phyloP scores from a whole-genome alignment of 1,140 invertebrate species.

The Hypothenemus hampei region DNA sequence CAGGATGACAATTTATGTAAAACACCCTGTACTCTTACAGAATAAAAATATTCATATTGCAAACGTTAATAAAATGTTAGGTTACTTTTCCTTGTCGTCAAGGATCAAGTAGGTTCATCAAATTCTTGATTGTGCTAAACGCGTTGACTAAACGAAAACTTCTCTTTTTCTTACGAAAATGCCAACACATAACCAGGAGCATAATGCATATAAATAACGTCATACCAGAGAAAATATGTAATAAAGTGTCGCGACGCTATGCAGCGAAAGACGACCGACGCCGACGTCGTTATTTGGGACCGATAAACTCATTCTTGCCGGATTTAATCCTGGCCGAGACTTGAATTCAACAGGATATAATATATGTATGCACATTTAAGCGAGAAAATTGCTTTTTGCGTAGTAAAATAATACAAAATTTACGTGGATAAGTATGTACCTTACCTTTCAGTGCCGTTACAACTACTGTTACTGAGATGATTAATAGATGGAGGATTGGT shows the following conservation, averaged over 20 bases:
- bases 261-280: slow-evolving; percentile 3
- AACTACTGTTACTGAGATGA: slow-evolving; percentile 58
- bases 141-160: background rate
- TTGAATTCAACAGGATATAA: background rate
- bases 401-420: background rate
- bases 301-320: slow-evolving; percentile 19
- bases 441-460: slow-evolving; percentile 64
- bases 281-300: slow-evolving; percentile 9
- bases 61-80: too few relatives aligned
- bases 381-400: background rate
- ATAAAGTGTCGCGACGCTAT: slow-evolving; percentile 20
- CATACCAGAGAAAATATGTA: slow-evolving; percentile 10
- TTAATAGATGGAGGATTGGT: slow-evolving; percentile 57
- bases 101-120: too few relatives aligned
- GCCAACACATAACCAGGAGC: background rate
- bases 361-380: background rate
- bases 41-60: too few relatives aligned
- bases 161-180: background rate
- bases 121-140: too few relatives aligned
- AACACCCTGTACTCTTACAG: too few relatives aligned
- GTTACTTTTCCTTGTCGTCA: too few relatives aligned
- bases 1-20: too few relatives aligned
- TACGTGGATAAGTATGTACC: background rate
- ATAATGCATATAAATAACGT: slow-evolving; percentile 3
- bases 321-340: slow-evolving; percentile 6